Evolutionary conservation across 2,113 vertebrate species (phyloP).

Genomic region (Phrynosoma blainvillii): DNA sequence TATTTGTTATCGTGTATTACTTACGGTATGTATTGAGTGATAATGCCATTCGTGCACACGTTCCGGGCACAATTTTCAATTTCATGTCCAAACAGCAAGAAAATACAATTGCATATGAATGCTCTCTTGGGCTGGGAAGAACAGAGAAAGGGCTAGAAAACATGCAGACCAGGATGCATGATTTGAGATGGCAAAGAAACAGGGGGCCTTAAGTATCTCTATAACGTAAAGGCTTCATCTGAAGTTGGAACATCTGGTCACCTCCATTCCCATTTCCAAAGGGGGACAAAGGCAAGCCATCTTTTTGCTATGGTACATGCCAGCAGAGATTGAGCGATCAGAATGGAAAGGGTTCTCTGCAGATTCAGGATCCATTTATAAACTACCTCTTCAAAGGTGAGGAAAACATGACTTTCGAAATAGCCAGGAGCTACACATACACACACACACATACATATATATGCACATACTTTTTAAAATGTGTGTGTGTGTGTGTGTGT

Average conservation of each 20-base stretch:
- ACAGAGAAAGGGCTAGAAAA: neutral
- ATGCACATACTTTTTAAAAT: neutral
- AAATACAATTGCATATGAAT: neutral
- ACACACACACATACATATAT: too few species aligned
- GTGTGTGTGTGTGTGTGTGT: too few species aligned
- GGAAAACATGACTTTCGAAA: neutral
- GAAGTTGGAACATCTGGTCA: slow-evolving; percentile 10
- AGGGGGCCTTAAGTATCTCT: too few species aligned
- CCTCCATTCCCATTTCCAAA: neutral
- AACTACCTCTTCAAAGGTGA: neutral
- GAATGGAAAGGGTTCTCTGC: neutral
- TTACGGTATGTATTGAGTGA: neutral
- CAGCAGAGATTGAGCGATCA: neutral
- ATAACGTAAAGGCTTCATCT: neutral
- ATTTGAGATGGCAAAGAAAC: neutral
- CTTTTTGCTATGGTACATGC: neutral
- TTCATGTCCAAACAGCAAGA: neutral
- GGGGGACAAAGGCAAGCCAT: neutral
- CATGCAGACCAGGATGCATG: neutral
- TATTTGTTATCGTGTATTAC: neutral
- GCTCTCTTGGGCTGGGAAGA: neutral
- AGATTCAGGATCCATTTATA: neutral
- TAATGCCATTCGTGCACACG: neutral
- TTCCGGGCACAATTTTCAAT: neutral
- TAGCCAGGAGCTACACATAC: neutral